These are phyloP conservation scores for Chamaetylas fuelleborni DNA, from an alignment of 2,113 vertebrate genomes.

Conservation along the genomic window DNA sequence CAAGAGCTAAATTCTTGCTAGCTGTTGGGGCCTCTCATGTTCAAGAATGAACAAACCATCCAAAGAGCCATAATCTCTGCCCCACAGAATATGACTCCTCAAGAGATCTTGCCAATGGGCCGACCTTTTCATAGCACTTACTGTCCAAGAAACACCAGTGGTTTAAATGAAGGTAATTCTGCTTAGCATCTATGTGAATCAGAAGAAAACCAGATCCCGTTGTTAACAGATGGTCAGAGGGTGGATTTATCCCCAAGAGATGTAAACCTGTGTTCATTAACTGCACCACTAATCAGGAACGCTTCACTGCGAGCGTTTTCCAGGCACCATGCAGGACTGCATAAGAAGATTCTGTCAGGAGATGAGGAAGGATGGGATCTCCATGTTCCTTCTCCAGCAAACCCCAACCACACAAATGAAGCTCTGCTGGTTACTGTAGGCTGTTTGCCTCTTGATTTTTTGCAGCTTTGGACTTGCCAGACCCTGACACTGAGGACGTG, in stretches of 20 bases:
- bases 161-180: neutral
- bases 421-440: neutral
- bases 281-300: neutral
- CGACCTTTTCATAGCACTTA: neutral
- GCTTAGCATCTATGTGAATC: neutral
- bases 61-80: neutral
- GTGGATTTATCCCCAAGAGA: neutral
- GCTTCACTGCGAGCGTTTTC: accelerated
- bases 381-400: neutral
- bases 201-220: neutral
- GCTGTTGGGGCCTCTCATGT: neutral
- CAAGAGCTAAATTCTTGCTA: neutral
- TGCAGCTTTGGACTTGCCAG: neutral
- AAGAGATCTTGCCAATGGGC: neutral
- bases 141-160: neutral
- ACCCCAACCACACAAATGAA: neutral
- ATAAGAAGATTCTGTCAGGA: neutral
- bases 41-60: neutral
- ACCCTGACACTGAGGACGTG: accelerated
- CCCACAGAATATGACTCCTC: neutral
- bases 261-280: neutral
- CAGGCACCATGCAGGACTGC: neutral
- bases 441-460: neutral
- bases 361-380: neutral
- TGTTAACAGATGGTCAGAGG: slow-evolving; percentile 4